Evolutionary conservation across 1,140 invertebrate species (phyloP).

Genomic region (Stenopsyche tienmushanensis): DNA sequence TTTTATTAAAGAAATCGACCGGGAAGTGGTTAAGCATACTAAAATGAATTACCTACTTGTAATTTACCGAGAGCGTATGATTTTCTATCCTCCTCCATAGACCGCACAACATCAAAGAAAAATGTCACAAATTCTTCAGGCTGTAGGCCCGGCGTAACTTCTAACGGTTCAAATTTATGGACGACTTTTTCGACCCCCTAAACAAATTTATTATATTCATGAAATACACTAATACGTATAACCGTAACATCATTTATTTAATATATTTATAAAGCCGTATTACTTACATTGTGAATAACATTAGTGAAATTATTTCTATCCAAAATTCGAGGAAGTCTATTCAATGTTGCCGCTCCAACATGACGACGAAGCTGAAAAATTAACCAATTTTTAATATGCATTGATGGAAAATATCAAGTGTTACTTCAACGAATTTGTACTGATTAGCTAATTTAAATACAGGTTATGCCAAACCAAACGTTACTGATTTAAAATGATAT

Average conservation of each 20-base stretch:
- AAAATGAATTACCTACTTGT: constrained; percentile 44
- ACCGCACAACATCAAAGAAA: constrained; percentile 52
- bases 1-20: no score
- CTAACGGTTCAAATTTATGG: constrained; percentile 46
- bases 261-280: background rate
- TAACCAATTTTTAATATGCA: background rate
- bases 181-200: constrained; percentile 52
- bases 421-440: no score
- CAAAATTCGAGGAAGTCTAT: constrained; percentile 45
- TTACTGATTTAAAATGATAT: no score
- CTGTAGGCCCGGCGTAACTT: constrained; percentile 45
- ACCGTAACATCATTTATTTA: background rate
- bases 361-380: constrained; percentile 30
- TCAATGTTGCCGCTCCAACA: constrained; percentile 18
- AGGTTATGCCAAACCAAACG: no score
- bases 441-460: no score
- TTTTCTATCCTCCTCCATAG: constrained; percentile 51
- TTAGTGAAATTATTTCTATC: constrained; percentile 53
- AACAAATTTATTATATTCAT: constrained; percentile 4
- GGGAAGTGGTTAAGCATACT: background rate
- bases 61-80: constrained; percentile 49
- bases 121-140: constrained; percentile 53
- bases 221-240: background rate
- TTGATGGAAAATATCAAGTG: background rate
- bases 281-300: constrained; percentile 50